Evolutionary conservation across 2,888 invertebrate genomes (phyloP), one percentile per base, ranked within the genome.

Genomic region (Stenodera caucasica): DNA sequence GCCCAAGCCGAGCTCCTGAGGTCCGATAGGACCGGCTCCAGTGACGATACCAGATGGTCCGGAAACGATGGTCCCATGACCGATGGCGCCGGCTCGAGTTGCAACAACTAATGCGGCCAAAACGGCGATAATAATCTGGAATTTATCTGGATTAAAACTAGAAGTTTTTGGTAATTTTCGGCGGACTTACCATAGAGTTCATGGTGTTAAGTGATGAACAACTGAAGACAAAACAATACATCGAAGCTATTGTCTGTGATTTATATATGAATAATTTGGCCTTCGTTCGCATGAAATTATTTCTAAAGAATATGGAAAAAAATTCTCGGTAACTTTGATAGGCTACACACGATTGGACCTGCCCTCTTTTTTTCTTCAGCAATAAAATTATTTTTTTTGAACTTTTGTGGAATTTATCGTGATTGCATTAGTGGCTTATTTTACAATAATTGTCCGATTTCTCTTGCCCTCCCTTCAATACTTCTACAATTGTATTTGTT

Each of bases 21-120:
- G 70, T 11, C 70, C 70, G 21, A 70, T 67, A n/a, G 61, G 51
- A 33, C 66, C 65, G 9, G 56, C 54, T n/a, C 60, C 56, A 50
- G 65, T 64, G 0, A 66, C 58, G 12, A 65, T 56, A 40, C 67
- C 67, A 23, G 64, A 58, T 37, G 63, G 65, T 53, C 67, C 67
- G 15, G 57, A 26, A n/a, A 64, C 51, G 8, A 63, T 50, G 14
- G 53, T 40, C 2, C 59, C 63, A 37, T 58, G 59, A 35, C 63
- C 63, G n/a, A 66, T 50, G 23, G 49, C 53, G 37, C 67, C 66
- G 18, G 64, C 59, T 29, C 50, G 55, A n/a, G 51, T 40, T 32
- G 35, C 7, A 21, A 37, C 58, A 32, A 53, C 60, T 50, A 61
- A 53, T 49, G 61, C 18, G 29, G 58, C 60, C 37, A 64, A 58